Conservation (phyloP, 2,797 vertebrate genomes). For the Pipistrellus pipistrellus region DNA sequence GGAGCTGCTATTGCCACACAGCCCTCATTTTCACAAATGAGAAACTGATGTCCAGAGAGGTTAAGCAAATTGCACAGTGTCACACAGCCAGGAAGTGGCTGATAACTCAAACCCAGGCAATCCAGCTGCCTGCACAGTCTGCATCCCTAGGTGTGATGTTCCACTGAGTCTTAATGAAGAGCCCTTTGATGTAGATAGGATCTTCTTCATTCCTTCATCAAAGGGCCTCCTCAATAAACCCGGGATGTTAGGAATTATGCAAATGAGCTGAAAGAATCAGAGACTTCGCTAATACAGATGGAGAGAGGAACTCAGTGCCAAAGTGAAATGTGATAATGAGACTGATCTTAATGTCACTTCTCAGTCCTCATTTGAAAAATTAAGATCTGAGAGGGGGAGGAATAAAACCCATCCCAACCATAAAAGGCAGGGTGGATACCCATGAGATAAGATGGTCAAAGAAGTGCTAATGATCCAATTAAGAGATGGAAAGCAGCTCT, state of each 20-base stretch:
- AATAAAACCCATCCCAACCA: slow-evolving; percentile 34
- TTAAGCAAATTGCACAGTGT: not conserved
- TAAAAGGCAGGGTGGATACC: slow-evolving; percentile 67
- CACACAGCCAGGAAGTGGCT: not conserved
- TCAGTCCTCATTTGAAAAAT: slow-evolving; percentile 78
- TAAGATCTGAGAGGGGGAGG: slow-evolving; percentile 68
- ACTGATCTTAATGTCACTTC: slow-evolving; percentile 73
- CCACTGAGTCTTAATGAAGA: slow-evolving; percentile 37
- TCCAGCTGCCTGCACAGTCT: not conserved
- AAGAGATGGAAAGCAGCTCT: not conserved
- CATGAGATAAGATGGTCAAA: slow-evolving; percentile 54
- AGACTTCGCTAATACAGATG: slow-evolving; percentile 69
- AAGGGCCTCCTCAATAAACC: slow-evolving; percentile 59
- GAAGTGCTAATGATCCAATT: slow-evolving; percentile 26
- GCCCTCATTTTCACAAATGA: not conserved
- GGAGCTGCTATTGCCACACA: not conserved
- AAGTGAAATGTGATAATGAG: slow-evolving; percentile 73
- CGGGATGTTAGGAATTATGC: slow-evolving; percentile 66
- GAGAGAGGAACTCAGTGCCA: slow-evolving; percentile 53
- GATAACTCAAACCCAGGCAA: not conserved
- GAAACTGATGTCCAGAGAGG: slow-evolving; percentile 31
- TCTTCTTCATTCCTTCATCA: slow-evolving; percentile 62
- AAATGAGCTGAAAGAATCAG: slow-evolving; percentile 74
- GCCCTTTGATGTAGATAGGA: slow-evolving; percentile 19
- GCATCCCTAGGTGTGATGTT: not conserved